Base-by-base conservation (phyloP, 1,140 invertebrate genomes). In the Marisa cornuarietis region DNA sequence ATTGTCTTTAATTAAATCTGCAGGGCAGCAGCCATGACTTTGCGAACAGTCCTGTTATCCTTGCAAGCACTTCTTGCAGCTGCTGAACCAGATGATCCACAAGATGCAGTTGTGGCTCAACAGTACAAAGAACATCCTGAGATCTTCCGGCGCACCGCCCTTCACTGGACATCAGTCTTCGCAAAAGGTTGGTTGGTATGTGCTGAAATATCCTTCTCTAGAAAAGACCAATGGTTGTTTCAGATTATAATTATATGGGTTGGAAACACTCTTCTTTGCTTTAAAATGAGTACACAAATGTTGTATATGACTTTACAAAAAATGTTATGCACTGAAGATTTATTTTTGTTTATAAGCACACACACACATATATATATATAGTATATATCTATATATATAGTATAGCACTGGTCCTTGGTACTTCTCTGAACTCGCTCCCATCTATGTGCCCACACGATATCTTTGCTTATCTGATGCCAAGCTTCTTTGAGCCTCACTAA, bases 1-100 rank as follows among this genome's bases (percentile, higher is more conserved):
- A 9, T 54, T 54, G 16, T 58, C 8, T 14, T 26, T 18, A 58
- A 73, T n/a, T 16, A 75, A 75, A 24, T 65, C 79, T 83, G 54
- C 82, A 93, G 96, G 98, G 98, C 99, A 82, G 99, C 99, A 77
- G 98, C 98, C 16, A 97, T 99, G 95, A 99, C 98, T 1, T 92
- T 99, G 80, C 93, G 98, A 78, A 99, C 98, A 61, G 98, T 99
- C 61, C 91, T 99, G 75, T 91, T 99, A 8, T 98, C 97, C 1
- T 92, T 99, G 74, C 97, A 99, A 94, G 92, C 97, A 0, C 91
- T 99, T 77, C 91, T 99, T 82, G 95, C 96, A 71, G 95, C 96
- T 74, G 96, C 98, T 10, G 97, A 99, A 91, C 97, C 98, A 16
- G 96, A 98, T 93, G 97, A 98, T 93, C 97, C 97, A 24, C 97